Conservation (phyloP, 2,113 vertebrate genomes). For the Chaenocephalus aceratus region DNA sequence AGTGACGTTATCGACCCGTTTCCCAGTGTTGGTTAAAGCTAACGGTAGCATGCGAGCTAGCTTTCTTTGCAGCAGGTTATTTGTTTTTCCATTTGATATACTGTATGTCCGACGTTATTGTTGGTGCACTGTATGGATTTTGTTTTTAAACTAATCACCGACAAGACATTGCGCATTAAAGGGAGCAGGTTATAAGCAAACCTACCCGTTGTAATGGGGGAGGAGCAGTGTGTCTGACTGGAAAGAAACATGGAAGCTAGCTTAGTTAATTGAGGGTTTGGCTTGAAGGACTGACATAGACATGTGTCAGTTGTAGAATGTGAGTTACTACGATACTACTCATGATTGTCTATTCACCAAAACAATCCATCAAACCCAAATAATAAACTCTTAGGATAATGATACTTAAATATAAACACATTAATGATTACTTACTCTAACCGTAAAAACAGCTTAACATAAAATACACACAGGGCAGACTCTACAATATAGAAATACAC, state of each 20-base stretch:
- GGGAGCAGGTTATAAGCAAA: too few species aligned
- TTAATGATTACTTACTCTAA: too few species aligned
- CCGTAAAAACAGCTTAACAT: too few species aligned
- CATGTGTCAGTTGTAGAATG: not conserved
- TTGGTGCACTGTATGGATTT: not conserved
- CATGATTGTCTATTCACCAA: not conserved
- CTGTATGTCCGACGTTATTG: not conserved
- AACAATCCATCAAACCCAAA: not conserved
- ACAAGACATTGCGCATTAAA: not conserved
- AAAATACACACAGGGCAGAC: too few species aligned
- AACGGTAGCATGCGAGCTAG: not conserved
- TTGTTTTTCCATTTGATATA: not conserved
- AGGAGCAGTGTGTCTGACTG: not conserved
- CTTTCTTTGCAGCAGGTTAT: not conserved
- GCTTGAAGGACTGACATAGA: conserved; percentile 15
- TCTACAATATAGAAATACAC: too few species aligned
- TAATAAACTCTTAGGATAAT: not conserved
- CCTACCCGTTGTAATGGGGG: not conserved
- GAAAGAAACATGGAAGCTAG: not conserved
- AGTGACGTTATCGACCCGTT: not conserved
- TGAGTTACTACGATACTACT: not conserved
- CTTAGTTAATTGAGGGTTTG: not conserved
- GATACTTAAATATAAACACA: not conserved
- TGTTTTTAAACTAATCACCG: not conserved
- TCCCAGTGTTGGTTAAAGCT: not conserved